Percentiles rank a stretch among this genome's conserved stretches.
Evolutionary conservation across 2,113 vertebrate species (phyloP).

Genomic region (Leucopsar rothschildi): DNA sequence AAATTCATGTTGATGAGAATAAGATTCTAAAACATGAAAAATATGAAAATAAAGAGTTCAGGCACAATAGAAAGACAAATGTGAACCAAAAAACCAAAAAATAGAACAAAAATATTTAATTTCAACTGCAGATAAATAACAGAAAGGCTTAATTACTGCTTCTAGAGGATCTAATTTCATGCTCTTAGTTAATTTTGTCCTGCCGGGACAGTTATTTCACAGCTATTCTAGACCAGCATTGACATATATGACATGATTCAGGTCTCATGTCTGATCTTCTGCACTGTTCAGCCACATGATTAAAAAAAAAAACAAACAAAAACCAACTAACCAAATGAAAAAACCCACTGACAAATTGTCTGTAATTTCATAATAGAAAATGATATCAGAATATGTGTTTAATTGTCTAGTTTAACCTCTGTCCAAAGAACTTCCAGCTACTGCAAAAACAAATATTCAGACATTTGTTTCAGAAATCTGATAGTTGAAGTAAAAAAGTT

Average conservation of each 20-base stretch:
- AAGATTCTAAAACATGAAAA: not conserved
- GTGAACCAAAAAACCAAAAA: not conserved
- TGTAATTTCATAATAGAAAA: not conserved
- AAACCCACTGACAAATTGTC: not conserved
- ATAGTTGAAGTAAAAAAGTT: not conserved
- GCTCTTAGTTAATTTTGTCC: not conserved
- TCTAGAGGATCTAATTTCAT: not conserved
- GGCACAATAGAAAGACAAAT: not conserved
- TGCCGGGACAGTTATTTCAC: not conserved
- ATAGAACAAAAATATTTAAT: not conserved
- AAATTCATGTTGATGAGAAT: not conserved
- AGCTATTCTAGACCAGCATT: not conserved
- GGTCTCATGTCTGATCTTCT: not conserved
- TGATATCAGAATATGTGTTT: not conserved
- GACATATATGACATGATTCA: not conserved
- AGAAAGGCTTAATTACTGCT: not conserved
- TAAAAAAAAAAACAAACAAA: not conserved
- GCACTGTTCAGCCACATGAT: not conserved
- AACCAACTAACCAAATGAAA: too few species aligned
- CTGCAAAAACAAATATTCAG: not conserved
- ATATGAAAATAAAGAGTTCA: not conserved
- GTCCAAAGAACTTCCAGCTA: not conserved
- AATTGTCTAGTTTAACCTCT: not conserved
- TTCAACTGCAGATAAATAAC: not conserved
- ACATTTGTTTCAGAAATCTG: not conserved